phyloP scores from a whole-genome alignment of 2,797 vertebrate genomes.

The Margarornis squamiger region DNA sequence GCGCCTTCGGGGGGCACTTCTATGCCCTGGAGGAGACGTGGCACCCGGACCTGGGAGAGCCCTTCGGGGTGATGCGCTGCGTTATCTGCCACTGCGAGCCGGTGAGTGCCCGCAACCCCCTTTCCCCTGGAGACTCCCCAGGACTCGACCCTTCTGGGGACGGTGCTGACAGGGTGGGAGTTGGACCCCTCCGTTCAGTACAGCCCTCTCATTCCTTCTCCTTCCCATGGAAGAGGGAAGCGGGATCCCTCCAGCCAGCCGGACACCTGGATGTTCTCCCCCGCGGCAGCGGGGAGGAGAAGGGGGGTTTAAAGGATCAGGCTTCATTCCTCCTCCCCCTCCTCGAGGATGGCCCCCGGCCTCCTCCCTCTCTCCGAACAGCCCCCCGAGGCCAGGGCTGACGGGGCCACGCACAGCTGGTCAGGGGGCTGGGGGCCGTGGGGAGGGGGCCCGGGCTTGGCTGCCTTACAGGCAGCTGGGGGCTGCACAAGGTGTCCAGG shows the following conservation, averaged over 20 bases:
- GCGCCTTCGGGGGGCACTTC: slow-evolving; percentile 88
- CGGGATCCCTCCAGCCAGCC: background rate
- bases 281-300: background rate
- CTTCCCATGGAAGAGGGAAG: background rate
- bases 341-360: background rate
- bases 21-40: slow-evolving; percentile 91
- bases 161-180: background rate
- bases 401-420: background rate
- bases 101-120: slow-evolving; percentile 75
- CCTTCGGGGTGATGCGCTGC: slow-evolving; percentile 95
- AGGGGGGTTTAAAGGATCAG: slow-evolving; percentile 1
- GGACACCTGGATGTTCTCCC: slow-evolving; percentile 35
- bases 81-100: slow-evolving; percentile 91
- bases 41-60: slow-evolving; percentile 96
- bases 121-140: background rate
- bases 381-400: background rate
- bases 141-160: background rate
- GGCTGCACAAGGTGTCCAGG: slow-evolving; percentile 11
- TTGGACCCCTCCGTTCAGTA: background rate
- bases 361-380: background rate
- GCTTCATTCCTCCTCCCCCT: slow-evolving; percentile 10
- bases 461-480: background rate
- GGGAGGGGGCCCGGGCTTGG: background rate
- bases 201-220: background rate
- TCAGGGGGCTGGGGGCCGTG: background rate